These are phyloP conservation scores for human DNA, from an alignment of 2,113 vertebrate genomes.

Conservation along the genomic window GRCh38 chr4:63094001-63094500, in stretches of 20 bases:
- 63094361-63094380: background rate
- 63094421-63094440: background rate
- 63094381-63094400: background rate
- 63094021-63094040: background rate
- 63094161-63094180: background rate
- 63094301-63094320: background rate
- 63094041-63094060: no score
- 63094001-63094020: background rate
- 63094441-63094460: background rate
- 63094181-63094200: background rate
- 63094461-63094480: background rate
- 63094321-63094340: background rate
- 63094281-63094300: background rate
- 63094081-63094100: background rate
- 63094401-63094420: no score
- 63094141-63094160: background rate
- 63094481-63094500: background rate
- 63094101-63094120: background rate
- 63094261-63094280: background rate
- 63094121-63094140: background rate
- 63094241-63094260: background rate
- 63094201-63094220: background rate
- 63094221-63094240: background rate
- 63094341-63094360: background rate
- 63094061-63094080: no score